Conservation (phyloP, 1,140 invertebrate species). For the Brachionus rubens region DNA sequence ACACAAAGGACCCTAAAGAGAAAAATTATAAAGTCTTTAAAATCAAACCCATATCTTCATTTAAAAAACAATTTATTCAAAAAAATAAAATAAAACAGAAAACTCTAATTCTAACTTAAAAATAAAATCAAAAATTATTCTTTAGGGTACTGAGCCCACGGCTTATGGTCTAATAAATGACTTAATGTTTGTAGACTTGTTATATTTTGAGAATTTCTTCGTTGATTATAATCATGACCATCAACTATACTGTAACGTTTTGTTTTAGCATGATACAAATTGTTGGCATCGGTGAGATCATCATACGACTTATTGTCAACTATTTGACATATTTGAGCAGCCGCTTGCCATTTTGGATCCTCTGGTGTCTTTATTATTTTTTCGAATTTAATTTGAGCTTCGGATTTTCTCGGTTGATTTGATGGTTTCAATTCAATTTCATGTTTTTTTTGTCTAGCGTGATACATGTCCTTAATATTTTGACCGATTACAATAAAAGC, state of each 20-base stretch:
- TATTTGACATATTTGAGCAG: slow-evolving; percentile 35
- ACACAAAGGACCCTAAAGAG: slow-evolving; percentile 53
- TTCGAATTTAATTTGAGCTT: slow-evolving; percentile 25
- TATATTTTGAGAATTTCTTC: neutral
- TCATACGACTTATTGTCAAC: slow-evolving; percentile 36
- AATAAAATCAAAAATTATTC: no score
- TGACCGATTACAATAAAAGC: slow-evolving; percentile 3
- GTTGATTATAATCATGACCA: neutral
- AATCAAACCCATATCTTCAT: neutral
- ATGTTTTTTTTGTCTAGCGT: neutral
- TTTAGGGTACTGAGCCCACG: neutral
- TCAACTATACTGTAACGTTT: neutral
- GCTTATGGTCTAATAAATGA: neutral
- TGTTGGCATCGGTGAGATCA: neutral
- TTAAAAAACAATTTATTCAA: no score
- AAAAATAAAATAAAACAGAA: no score
- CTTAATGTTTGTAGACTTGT: neutral
- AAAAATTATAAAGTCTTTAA: slow-evolving; percentile 9
- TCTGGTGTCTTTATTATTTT: neutral
- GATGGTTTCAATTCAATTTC: neutral
- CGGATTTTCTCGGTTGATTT: neutral
- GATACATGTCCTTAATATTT: slow-evolving; percentile 5
- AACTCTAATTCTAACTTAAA: no score
- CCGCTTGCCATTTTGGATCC: slow-evolving; percentile 16
- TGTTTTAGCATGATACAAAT: neutral